Percentiles rank a stretch among this genome's conserved stretches.
Evolutionary conservation across 30 jellyfish, hydroid and myxozoan genomes (phyloP).

Genomic region (Hydractinia symbiolongicarpus): DNA sequence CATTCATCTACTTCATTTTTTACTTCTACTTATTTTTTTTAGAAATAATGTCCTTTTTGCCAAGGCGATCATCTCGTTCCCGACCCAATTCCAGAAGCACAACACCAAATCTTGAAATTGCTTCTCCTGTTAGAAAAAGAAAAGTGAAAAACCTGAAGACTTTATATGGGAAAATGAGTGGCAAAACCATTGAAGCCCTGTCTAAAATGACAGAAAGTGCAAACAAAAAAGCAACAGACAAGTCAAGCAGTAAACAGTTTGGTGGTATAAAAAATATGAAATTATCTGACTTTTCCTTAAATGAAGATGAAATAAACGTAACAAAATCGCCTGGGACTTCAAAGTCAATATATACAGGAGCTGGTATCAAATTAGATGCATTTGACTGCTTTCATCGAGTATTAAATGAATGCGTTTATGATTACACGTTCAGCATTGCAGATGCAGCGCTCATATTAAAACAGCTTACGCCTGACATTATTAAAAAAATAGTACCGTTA

Average conservation of each 20-base stretch:
- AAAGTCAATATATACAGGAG: constrained; percentile 18
- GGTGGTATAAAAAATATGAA: not conserved
- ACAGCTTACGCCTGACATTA: constrained; percentile 72
- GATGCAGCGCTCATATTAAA: constrained; percentile 68
- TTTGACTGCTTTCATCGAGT: constrained; percentile 67
- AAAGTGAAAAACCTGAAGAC: no score
- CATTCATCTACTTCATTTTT: no score
- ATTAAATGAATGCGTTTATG: constrained; percentile 59
- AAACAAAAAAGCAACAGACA: no score
- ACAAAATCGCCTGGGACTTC: not conserved
- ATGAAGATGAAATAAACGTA: not conserved
- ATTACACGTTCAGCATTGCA: constrained; percentile 39
- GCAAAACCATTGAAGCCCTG: no score
- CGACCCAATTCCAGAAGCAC: no score
- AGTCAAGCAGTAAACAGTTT: not conserved
- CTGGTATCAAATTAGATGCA: constrained; percentile 71
- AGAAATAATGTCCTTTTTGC: no score
- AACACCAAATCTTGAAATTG: no score
- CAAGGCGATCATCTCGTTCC: no score
- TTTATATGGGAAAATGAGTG: no score
- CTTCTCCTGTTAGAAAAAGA: no score
- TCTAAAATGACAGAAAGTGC: no score
- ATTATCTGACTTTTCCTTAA: not conserved
- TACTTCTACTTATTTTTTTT: no score
- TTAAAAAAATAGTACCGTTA: constrained; percentile 48